A percentile compares a stretch with the other conserved stretches of the same genome.
These are phyloP conservation scores for Lagopus muta DNA, from an alignment of 2,113 vertebrate species.

Conservation along the genomic window DNA sequence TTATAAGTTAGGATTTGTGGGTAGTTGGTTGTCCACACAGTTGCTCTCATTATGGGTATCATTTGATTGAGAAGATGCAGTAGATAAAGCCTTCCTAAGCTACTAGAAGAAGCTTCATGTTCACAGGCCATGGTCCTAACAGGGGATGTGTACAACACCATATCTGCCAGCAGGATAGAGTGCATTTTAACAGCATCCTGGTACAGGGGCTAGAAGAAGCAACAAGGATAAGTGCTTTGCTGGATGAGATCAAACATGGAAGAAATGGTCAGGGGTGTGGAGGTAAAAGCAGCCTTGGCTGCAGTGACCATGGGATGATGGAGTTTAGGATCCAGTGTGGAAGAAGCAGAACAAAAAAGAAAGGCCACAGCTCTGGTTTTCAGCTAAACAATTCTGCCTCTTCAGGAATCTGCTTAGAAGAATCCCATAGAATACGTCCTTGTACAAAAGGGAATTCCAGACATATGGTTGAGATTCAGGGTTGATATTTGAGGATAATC, in stretches of 20 bases:
- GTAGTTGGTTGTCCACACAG: background rate
- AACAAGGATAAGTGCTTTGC: background rate
- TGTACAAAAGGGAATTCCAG: background rate
- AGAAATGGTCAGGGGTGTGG: background rate
- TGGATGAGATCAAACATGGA: background rate
- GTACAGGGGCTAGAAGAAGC: background rate
- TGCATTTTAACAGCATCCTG: background rate
- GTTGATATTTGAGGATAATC: background rate
- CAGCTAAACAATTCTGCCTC: background rate
- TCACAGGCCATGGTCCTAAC: background rate
- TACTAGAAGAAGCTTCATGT: background rate
- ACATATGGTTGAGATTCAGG: background rate
- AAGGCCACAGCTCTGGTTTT: background rate
- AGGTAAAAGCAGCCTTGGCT: background rate
- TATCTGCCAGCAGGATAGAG: background rate
- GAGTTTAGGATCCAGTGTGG: background rate
- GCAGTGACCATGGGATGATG: background rate
- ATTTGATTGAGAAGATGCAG: background rate
- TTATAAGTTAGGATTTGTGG: background rate
- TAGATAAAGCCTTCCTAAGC: background rate
- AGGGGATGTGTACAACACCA: background rate
- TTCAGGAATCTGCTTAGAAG: no score
- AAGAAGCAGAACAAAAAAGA: background rate
- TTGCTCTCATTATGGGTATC: background rate
- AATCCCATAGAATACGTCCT: no score